Evolutionary conservation across 2,797 vertebrate species (phyloP).

Genomic region (Sarcoramphus papa): DNA sequence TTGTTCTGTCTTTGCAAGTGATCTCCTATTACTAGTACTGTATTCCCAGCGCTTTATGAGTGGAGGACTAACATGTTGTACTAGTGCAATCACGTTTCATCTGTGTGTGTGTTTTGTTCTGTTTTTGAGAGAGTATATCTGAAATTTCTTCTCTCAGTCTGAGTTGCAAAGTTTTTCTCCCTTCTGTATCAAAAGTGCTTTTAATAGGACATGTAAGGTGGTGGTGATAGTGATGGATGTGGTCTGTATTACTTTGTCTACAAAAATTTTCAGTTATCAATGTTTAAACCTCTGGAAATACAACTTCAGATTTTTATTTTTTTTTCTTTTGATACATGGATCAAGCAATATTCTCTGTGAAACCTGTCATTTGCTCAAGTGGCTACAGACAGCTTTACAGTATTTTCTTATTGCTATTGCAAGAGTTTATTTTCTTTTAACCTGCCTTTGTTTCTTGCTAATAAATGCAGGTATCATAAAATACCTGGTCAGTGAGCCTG

Average conservation of each 20-base stretch:
- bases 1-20: not conserved
- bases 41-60: not conserved
- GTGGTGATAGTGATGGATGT: not conserved
- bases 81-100: not conserved
- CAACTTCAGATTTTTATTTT: not conserved
- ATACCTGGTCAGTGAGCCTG: not conserved
- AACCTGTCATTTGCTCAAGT: constrained; percentile 26
- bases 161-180: not conserved
- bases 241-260: not conserved
- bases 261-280: not conserved
- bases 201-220: not conserved
- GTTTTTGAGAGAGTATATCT: not conserved
- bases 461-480: not conserved
- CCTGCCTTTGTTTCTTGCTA: not conserved
- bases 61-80: not conserved
- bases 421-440: not conserved
- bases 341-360: constrained; percentile 16
- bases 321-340: not conserved
- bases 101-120: not conserved
- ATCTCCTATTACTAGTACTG: not conserved
- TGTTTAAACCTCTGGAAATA: constrained; percentile 9
- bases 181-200: not conserved
- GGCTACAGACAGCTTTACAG: constrained; percentile 7
- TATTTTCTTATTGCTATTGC: not conserved
- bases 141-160: not conserved